Evolutionary conservation across 2,888 invertebrate species (phyloP).

Genomic region (Ectemnius cavifrons): DNA sequence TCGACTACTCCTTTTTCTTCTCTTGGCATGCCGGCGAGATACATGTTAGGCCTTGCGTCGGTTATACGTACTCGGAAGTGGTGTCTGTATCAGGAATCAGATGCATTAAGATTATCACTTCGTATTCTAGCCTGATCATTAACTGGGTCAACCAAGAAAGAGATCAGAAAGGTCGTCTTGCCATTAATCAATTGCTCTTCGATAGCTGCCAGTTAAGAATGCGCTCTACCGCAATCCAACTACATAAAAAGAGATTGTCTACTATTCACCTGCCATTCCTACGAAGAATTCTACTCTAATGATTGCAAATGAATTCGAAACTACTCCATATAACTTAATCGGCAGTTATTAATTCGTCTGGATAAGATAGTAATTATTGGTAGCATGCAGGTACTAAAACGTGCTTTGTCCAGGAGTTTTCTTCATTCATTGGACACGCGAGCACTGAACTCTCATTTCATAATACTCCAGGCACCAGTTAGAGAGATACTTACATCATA

Average conservation of each 20-base stretch:
- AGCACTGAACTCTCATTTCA: too few relatives aligned
- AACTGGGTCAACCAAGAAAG: conserved; percentile 62
- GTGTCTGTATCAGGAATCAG: conserved; percentile 55
- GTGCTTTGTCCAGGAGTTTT: background rate
- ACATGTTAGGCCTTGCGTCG: too few relatives aligned
- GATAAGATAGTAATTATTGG: too few relatives aligned
- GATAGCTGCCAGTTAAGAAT: background rate
- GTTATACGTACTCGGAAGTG: conserved; percentile 9
- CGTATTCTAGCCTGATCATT: conserved; percentile 51
- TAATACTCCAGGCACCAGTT: background rate
- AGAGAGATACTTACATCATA: background rate
- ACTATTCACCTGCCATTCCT: background rate
- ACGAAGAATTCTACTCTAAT: too few relatives aligned
- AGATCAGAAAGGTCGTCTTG: conserved; percentile 47
- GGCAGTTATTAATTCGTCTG: too few relatives aligned
- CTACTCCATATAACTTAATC: too few relatives aligned
- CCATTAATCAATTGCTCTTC: conserved; percentile 15
- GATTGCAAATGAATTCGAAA: too few relatives aligned
- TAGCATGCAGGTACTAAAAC: too few relatives aligned
- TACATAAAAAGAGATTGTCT: background rate
- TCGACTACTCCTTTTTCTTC: too few relatives aligned
- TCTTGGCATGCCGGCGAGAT: too few relatives aligned
- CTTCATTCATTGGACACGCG: background rate
- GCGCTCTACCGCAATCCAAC: background rate
- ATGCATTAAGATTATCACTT: conserved; percentile 61